Evolutionary conservation across 2,888 invertebrate species (phyloP).

Genomic region (Pseudococcus viburni): DNA sequence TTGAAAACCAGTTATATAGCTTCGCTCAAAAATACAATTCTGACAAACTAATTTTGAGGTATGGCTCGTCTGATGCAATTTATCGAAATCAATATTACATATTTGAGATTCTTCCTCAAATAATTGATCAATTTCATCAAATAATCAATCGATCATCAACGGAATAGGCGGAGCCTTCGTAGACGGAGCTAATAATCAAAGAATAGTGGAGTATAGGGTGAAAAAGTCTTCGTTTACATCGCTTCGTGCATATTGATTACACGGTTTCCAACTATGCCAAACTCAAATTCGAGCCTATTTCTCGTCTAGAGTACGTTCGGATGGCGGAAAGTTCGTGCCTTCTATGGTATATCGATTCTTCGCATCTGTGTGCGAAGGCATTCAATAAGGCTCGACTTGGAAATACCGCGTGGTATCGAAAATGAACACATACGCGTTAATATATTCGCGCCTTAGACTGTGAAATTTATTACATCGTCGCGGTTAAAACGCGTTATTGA

Average conservation of each 20-base stretch:
- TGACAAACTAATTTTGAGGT: too few relatives aligned
- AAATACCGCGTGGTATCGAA: slow-evolving; percentile 9
- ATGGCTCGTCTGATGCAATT: too few relatives aligned
- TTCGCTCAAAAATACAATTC: too few relatives aligned
- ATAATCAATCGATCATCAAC: too few relatives aligned
- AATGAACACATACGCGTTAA: slow-evolving; percentile 43
- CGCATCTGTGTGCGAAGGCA: not conserved
- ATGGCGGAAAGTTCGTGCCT: not conserved
- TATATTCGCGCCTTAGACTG: slow-evolving; percentile 4
- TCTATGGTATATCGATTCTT: not conserved
- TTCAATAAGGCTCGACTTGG: not conserved
- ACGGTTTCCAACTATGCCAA: not conserved
- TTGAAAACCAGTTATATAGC: too few relatives aligned
- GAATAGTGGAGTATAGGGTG: not conserved
- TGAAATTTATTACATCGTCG: slow-evolving; percentile 28
- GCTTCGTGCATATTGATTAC: not conserved
- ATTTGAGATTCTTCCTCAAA: too few relatives aligned
- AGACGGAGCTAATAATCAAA: not conserved
- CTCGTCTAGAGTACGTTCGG: not conserved
- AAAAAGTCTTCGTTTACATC: not conserved
- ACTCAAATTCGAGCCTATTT: not conserved
- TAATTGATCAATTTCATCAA: too few relatives aligned
- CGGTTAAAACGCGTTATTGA: slow-evolving; percentile 28
- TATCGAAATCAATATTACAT: too few relatives aligned
- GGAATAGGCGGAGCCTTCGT: not conserved